Base-by-base conservation (phyloP, 2,113 vertebrate species). In the Phrynosoma blainvillii region DNA sequence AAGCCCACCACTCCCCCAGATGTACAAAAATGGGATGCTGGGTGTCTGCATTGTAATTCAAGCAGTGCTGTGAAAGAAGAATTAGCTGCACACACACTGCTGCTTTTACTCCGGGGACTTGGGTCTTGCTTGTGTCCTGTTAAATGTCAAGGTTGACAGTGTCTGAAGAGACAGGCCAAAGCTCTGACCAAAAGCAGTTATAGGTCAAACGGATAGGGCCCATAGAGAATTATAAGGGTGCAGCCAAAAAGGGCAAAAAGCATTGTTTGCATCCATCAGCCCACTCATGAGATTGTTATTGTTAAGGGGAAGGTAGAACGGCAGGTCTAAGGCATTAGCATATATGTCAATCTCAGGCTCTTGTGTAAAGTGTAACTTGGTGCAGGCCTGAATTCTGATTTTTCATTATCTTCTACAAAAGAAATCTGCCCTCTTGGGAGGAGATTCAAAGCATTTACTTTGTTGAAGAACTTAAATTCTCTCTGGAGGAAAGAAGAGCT, bases 371-470 rank as follows among this genome's bases (percentile, higher is more conserved):
- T 78, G 87, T n/a, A 73, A 89, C 89, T 93, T 90, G 88, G 87
- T 90, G 82, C 36, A 18, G 0, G 83, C 76, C 87, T 75, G 92
- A 95, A 92, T 93, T 92, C 71, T 90, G 91, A 91, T 92, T 91
- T 91, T 93, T 93, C 85, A 93, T 94, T 92, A 88, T 86, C 85
- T 95, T 90, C 80, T 88, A 66, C 76, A 93, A 92, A 93, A 80
- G 81, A 94, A 83, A 92, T 42, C 23, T 89, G 62, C 27, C 65
- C 89, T 94, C 92, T 21, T 1, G 89, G 89, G 88, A 93, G 74
- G 83, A 91, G 91, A 94, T 93, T 92, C 90, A 93, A 94, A 93
- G 90, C 86, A 90, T 93, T 94, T 93, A 94, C 90, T 78, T 91
- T 91, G 92, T 66, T 92, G 93, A 93, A 91, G 88, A 93, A 93